Evolutionary conservation across 2,113 vertebrate species (phyloP).

Genomic region (Oreochromis spilurus): DNA sequence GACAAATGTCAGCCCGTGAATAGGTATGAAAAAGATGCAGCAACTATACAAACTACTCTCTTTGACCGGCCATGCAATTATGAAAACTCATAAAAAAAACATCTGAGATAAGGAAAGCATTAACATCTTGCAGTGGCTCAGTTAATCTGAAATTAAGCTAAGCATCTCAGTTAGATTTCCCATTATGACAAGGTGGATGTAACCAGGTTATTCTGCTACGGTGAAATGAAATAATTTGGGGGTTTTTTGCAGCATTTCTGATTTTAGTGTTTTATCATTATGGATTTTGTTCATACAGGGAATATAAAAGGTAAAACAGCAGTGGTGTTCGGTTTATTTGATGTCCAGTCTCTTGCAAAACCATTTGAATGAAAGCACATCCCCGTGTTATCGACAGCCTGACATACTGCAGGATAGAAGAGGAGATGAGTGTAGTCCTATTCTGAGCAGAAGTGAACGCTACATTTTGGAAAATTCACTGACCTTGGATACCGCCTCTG

Average conservation of each 20-base stretch:
- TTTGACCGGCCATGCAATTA: background rate
- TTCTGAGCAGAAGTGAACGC: background rate
- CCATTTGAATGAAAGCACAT: background rate
- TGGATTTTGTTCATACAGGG: background rate
- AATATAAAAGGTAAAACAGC: background rate
- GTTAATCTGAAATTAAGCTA: conserved; percentile 22
- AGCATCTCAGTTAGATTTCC: conserved; percentile 2
- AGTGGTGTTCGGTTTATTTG: background rate
- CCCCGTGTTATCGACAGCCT: background rate
- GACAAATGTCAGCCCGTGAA: background rate
- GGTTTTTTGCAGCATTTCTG: background rate
- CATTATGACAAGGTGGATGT: background rate
- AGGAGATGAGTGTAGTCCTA: background rate
- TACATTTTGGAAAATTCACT: conserved; percentile 6
- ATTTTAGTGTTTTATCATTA: background rate
- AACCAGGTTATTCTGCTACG: background rate
- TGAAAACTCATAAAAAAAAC: background rate
- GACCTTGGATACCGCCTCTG: background rate
- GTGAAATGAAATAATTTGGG: background rate
- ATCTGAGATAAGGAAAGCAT: background rate
- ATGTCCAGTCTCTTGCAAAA: background rate
- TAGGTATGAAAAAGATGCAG: background rate
- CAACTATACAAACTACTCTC: background rate
- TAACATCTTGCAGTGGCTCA: background rate
- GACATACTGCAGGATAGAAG: background rate